Evolutionary conservation across 2,113 vertebrate species (phyloP).

Genomic region (Stercorarius parasiticus): DNA sequence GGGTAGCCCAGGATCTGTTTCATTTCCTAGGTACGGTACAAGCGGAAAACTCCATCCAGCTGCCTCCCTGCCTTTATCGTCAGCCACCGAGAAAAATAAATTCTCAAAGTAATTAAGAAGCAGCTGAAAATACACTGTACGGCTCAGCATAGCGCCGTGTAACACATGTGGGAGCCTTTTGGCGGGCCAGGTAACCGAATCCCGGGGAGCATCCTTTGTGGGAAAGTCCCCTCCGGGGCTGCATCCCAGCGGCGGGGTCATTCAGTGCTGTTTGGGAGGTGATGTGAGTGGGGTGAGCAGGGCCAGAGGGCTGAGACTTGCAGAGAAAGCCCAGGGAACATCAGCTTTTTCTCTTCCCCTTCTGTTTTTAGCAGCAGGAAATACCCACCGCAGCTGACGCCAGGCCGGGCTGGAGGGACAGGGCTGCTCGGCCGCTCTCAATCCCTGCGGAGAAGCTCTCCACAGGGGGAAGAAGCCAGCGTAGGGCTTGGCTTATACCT

Average conservation of each 20-base stretch:
- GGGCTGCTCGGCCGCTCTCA: not conserved
- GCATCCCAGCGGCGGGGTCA: fast-evolving
- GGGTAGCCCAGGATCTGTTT: conserved; percentile 14
- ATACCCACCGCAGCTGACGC: not conserved
- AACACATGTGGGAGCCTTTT: not conserved
- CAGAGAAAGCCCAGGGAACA: not conserved
- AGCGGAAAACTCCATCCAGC: conserved; percentile 19
- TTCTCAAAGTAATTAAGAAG: conserved; percentile 9
- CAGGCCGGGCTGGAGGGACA: not conserved
- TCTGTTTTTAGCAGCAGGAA: conserved; percentile 45
- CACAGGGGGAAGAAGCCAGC: fast-evolving
- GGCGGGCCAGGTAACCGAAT: not conserved
- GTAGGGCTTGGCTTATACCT: not conserved
- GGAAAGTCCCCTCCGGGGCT: not conserved
- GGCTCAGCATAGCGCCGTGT: fast-evolving
- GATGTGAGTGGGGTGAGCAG: fast-evolving
- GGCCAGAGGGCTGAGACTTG: not conserved
- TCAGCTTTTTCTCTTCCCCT: conserved; percentile 56
- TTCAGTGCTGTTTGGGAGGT: not conserved
- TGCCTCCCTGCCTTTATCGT: not conserved
- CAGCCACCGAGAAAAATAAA: not conserved
- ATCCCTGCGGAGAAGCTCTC: not conserved
- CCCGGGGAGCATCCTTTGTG: not conserved
- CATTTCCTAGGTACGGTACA: not conserved
- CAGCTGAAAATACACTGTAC: not conserved